phyloP scores from a whole-genome alignment of 2,888 invertebrate species.

The Sialis fuliginosa region DNA sequence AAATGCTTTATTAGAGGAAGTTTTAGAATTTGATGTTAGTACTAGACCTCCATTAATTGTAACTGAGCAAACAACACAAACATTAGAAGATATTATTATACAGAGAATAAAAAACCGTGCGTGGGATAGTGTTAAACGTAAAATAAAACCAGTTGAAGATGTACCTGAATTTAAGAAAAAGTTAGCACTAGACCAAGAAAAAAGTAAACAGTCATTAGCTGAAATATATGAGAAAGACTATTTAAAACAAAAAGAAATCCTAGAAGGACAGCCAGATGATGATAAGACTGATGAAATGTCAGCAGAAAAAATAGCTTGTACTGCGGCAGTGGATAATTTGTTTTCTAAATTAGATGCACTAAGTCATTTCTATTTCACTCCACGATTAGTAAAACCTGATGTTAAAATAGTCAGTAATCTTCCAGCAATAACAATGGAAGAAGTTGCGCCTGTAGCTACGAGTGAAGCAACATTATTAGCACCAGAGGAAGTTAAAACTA shows the following conservation, averaged over 20 bases:
- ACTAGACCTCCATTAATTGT: slow-evolving; percentile 68
- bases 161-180: slow-evolving; percentile 75
- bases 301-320: slow-evolving; percentile 62
- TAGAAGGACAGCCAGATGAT: slow-evolving; percentile 34
- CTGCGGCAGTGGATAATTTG: slow-evolving; percentile 50
- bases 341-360: slow-evolving; percentile 82
- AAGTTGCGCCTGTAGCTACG: slow-evolving; percentile 80
- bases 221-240: slow-evolving; percentile 88
- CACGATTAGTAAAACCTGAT: slow-evolving; percentile 70
- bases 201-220: slow-evolving; percentile 82
- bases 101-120: slow-evolving; percentile 83
- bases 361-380: slow-evolving; percentile 87
- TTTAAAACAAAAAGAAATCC: slow-evolving; percentile 42
- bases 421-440: slow-evolving; percentile 85
- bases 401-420: slow-evolving; percentile 79
- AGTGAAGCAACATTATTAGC: slow-evolving; percentile 75
- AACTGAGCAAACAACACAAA: slow-evolving; percentile 75
- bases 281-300: slow-evolving; percentile 48
- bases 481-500: slow-evolving; percentile 72
- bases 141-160: slow-evolving; percentile 67
- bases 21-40: slow-evolving; percentile 76
- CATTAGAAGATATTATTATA: slow-evolving; percentile 78
- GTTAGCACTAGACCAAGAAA: slow-evolving; percentile 78
- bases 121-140: slow-evolving; percentile 85
- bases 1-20: slow-evolving; percentile 84